Percentiles rank a stretch among this genome's conserved stretches.
phyloP scores from a whole-genome alignment of 2,797 vertebrate genomes.

The Diplodus sargus region DNA sequence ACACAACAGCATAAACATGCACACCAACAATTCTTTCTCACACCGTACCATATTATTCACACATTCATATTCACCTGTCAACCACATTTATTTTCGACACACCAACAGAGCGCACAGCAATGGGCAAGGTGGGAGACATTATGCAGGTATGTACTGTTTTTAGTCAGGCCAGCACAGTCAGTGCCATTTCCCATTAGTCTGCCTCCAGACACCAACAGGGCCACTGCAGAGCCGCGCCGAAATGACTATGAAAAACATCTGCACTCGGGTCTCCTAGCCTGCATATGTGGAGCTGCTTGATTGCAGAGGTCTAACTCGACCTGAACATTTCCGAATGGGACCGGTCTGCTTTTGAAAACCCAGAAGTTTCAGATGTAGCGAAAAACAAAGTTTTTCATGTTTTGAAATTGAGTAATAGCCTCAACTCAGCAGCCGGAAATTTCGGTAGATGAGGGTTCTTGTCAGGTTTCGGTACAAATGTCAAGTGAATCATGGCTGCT shows the following conservation, averaged over 20 bases:
- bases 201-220: constrained; percentile 26
- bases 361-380: neutral
- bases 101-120: neutral
- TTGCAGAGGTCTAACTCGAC: neutral
- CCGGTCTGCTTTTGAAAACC: neutral
- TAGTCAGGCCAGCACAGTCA: constrained; percentile 32
- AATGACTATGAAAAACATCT: constrained; percentile 28
- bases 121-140: constrained; percentile 10
- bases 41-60: constrained; percentile 21
- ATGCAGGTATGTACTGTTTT: constrained; percentile 40
- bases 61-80: constrained; percentile 32
- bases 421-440: constrained; percentile 2
- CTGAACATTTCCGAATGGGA: constrained; percentile 4
- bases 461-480: constrained; percentile 11
- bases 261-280: neutral
- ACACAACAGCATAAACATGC: constrained; percentile 27
- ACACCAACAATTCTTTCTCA: constrained; percentile 11
- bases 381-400: constrained; percentile 12
- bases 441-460: neutral
- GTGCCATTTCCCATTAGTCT: constrained; percentile 45
- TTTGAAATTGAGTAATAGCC: constrained; percentile 6
- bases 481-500: constrained; percentile 14
- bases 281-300: neutral
- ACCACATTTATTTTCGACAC: neutral
- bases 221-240: constrained; percentile 22